phyloP scores from a whole-genome alignment of 2,888 invertebrate species.

The Horisme vitalbata region DNA sequence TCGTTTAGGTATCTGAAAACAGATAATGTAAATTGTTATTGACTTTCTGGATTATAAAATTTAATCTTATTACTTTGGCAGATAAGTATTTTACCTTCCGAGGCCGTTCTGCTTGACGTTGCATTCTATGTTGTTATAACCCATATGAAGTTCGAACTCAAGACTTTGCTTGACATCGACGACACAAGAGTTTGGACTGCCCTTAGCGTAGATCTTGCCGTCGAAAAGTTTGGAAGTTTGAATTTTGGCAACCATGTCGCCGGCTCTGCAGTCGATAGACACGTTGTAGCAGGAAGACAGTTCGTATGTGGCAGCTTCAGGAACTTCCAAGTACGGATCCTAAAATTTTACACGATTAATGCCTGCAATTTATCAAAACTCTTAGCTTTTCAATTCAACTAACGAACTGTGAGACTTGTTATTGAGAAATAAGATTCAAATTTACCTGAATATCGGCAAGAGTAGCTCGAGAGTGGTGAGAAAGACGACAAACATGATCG shows the following conservation, averaged over 20 bases:
- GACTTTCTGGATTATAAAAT: neutral
- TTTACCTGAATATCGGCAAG: slow-evolving; percentile 92
- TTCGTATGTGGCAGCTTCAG: slow-evolving; percentile 96
- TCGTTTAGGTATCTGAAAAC: slow-evolving; percentile 89
- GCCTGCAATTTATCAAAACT: neutral
- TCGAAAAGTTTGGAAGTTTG: slow-evolving; percentile 96
- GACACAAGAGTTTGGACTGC: slow-evolving; percentile 95
- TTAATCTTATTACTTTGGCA: neutral
- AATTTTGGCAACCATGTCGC: slow-evolving; percentile 96
- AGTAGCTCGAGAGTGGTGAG: slow-evolving; percentile 95
- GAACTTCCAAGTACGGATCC: slow-evolving; percentile 95
- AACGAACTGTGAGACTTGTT: no score
- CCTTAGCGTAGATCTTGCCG: slow-evolving; percentile 97
- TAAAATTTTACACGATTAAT: slow-evolving; percentile 46
- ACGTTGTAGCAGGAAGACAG: slow-evolving; percentile 97
- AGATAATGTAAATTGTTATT: slow-evolving; percentile 22
- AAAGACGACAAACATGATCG: slow-evolving; percentile 95
- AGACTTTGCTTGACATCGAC: slow-evolving; percentile 93
- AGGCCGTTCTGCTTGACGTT: slow-evolving; percentile 95
- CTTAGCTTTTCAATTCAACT: no score
- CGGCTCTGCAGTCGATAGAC: slow-evolving; percentile 94
- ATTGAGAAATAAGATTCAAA: neutral
- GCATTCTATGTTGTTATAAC: slow-evolving; percentile 95
- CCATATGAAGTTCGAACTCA: slow-evolving; percentile 96
- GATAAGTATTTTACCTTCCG: slow-evolving; percentile 81